A percentile compares a stretch with the other conserved stretches of the same genome.
Evolutionary conservation across 2,888 invertebrate genomes (phyloP).

Genomic region (Dynastes hyllus): DNA sequence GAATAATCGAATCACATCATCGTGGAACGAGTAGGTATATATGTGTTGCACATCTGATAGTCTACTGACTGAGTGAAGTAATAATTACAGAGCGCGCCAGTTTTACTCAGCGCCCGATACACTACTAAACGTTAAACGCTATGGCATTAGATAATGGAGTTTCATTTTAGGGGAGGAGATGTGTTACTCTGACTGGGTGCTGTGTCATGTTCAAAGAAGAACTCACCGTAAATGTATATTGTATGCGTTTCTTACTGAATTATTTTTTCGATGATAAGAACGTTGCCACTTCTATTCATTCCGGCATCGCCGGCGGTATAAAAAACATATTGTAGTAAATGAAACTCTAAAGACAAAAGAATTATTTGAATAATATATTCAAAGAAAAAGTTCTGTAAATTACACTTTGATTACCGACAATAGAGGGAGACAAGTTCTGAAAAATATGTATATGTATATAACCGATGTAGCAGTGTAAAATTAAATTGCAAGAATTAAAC

Average conservation of each 20-base stretch:
- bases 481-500: too few relatives aligned
- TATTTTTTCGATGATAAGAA: slow-evolving; percentile 36
- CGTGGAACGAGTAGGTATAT: slow-evolving; percentile 33
- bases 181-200: slow-evolving; percentile 59
- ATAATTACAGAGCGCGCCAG: slow-evolving; percentile 69
- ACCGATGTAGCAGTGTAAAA: too few relatives aligned
- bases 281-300: slow-evolving; percentile 37
- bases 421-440: neutral
- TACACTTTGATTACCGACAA: too few relatives aligned
- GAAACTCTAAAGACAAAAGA: slow-evolving; percentile 5
- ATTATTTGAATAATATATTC: neutral
- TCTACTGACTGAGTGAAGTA: slow-evolving; percentile 67
- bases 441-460: too few relatives aligned
- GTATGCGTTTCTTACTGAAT: slow-evolving; percentile 33
- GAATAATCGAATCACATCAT: slow-evolving; percentile 56
- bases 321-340: slow-evolving; percentile 7
- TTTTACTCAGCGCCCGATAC: slow-evolving; percentile 66
- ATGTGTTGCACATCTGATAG: slow-evolving; percentile 59
- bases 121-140: slow-evolving; percentile 63
- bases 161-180: slow-evolving; percentile 60
- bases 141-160: slow-evolving; percentile 61
- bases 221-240: slow-evolving; percentile 25
- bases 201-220: slow-evolving; percentile 58
- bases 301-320: slow-evolving; percentile 11
- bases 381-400: too few relatives aligned